Percentiles rank a stretch among this genome's conserved stretches.
Conservation (phyloP, 2,113 vertebrate genomes). For the Strix uralensis region DNA sequence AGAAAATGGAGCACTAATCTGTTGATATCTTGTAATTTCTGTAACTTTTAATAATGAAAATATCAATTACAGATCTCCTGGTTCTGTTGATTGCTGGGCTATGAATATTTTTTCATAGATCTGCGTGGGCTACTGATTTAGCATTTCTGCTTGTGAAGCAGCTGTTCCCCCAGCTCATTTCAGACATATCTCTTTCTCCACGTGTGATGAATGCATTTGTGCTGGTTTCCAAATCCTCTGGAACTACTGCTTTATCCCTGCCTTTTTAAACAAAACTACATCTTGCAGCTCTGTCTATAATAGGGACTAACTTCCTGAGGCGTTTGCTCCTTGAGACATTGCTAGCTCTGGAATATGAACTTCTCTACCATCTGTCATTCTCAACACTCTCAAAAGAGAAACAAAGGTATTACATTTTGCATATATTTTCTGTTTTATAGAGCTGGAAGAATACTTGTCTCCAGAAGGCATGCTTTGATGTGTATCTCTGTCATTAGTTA, state of each 20-base stretch:
- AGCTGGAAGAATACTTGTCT: background rate
- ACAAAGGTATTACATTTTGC: background rate
- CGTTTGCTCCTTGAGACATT: background rate
- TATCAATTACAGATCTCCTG: background rate
- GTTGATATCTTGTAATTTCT: background rate
- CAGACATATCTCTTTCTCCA: background rate
- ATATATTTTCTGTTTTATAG: background rate
- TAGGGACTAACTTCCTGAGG: background rate
- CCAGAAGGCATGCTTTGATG: constrained; percentile 5
- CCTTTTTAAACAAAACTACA: background rate
- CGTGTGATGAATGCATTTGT: background rate
- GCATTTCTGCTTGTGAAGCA: background rate
- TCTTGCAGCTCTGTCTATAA: background rate
- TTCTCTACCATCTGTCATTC: background rate
- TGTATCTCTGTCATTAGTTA: background rate
- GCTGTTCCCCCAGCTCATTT: background rate
- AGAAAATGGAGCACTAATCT: background rate
- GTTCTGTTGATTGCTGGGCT: background rate
- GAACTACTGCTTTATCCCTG: background rate
- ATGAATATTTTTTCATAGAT: background rate
- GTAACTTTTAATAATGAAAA: background rate
- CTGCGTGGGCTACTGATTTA: background rate
- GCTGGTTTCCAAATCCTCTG: background rate
- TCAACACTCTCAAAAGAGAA: background rate
- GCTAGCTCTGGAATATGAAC: background rate